Evolutionary conservation across 2,888 invertebrate species (phyloP).

Genomic region (Erebia ligea): DNA sequence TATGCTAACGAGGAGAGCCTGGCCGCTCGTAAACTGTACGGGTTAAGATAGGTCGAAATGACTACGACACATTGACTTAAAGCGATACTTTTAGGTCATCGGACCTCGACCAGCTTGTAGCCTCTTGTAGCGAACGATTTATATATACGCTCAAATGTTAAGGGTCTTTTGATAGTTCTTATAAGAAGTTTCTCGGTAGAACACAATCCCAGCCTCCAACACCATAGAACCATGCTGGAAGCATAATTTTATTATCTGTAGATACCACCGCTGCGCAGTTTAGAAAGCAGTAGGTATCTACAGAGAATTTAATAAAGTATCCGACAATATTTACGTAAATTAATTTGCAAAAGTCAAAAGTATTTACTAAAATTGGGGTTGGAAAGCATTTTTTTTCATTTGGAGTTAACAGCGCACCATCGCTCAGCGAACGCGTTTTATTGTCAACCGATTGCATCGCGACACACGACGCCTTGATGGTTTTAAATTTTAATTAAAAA

Average conservation of each 20-base stretch:
- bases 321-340: too few species aligned
- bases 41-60: conserved; percentile 51
- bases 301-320: too few species aligned
- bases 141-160: conserved; percentile 35
- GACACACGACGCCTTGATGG: conserved; percentile 70
- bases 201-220: too few species aligned
- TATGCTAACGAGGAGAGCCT: conserved; percentile 51
- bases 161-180: conserved; percentile 29
- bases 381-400: neutral
- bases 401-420: conserved; percentile 27
- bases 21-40: conserved; percentile 46
- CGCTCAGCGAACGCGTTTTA: conserved; percentile 31
- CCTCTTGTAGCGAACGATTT: conserved; percentile 48
- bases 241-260: too few species aligned
- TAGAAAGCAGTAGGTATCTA: too few species aligned
- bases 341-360: too few species aligned
- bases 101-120: conserved; percentile 47
- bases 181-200: too few species aligned
- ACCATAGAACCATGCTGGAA: too few species aligned
- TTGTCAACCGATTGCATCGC: conserved; percentile 61
- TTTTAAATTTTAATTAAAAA: conserved; percentile 64
- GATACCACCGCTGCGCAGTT: too few species aligned
- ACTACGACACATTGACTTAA: too few species aligned
- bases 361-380: neutral
- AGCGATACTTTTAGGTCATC: conserved; percentile 76